Percentiles rank a stretch among this genome's conserved stretches.
phyloP scores from a whole-genome alignment of 1,140 invertebrate genomes.

The Euwallacea fornicatus region DNA sequence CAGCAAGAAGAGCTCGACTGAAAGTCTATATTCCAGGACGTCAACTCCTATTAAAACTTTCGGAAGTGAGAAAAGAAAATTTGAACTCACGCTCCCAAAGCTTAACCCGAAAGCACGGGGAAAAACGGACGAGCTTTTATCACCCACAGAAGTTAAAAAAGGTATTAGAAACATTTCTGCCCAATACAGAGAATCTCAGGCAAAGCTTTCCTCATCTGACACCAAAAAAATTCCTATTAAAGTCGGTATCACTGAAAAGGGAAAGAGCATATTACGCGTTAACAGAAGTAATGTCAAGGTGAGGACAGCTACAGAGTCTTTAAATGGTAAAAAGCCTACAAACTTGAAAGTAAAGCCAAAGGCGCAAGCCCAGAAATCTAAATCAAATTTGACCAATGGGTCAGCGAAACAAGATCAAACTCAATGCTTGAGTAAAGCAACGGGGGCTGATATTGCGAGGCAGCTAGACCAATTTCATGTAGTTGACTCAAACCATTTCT shows the following conservation, averaged over 20 bases:
- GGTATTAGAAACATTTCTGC: constrained; percentile 56
- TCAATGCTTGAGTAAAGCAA: constrained; percentile 44
- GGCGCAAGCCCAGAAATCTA: constrained; percentile 4
- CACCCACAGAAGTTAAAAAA: constrained; percentile 62
- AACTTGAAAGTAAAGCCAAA: constrained; percentile 25
- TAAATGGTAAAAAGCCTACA: constrained; percentile 37
- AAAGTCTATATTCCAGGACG: constrained; percentile 30
- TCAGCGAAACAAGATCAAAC: constrained; percentile 47
- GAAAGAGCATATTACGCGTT: constrained; percentile 49
- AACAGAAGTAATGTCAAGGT: constrained; percentile 35
- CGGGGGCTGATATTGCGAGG: constrained; percentile 44
- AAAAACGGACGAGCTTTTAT: constrained; percentile 60
- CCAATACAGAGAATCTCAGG: constrained; percentile 53
- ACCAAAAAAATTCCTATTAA: constrained; percentile 51
- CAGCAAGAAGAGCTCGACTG: constrained; percentile 31
- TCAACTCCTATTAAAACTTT: constrained; percentile 56
- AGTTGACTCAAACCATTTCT: constrained; percentile 65
- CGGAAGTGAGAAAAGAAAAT: constrained; percentile 49
- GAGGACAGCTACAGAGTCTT: constrained; percentile 15
- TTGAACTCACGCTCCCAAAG: constrained; percentile 43
- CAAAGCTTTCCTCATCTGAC: constrained; percentile 51
- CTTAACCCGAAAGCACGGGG: constrained; percentile 50
- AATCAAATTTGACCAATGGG: constrained; percentile 27
- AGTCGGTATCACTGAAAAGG: constrained; percentile 56
- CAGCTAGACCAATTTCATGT: constrained; percentile 47